phyloP scores from a whole-genome alignment of 2,113 vertebrate genomes.

The Mormyrus iriodes region DNA sequence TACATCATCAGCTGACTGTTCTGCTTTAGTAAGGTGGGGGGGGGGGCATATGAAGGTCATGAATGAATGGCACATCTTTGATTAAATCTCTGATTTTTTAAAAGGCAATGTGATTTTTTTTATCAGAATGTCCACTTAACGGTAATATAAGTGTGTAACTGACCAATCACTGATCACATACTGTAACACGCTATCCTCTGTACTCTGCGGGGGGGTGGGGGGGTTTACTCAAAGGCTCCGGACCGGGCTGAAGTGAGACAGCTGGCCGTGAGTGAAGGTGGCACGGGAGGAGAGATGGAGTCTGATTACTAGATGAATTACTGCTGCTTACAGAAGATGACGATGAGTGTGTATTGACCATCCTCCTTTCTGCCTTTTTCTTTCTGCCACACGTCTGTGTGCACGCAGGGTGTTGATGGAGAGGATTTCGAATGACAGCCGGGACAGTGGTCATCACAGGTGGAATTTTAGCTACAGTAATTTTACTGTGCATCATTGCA shows the following conservation, averaged over 20 bases:
- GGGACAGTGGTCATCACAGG: slow-evolving; percentile 99
- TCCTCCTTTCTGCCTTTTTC: neutral
- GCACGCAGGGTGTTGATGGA: slow-evolving; percentile 81
- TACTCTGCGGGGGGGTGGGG: neutral
- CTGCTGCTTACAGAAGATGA: neutral
- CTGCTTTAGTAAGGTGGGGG: neutral
- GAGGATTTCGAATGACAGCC: slow-evolving; percentile 99
- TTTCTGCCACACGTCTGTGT: neutral
- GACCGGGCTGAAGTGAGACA: neutral
- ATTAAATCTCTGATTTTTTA: neutral
- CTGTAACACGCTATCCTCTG: neutral
- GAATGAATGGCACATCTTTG: neutral
- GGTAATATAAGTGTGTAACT: neutral
- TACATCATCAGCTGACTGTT: neutral
- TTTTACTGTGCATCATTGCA: slow-evolving; percentile 93
- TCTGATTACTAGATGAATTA: neutral
- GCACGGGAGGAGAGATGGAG: neutral
- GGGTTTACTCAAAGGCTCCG: too few relatives aligned
- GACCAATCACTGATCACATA: neutral
- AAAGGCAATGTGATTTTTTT: neutral
- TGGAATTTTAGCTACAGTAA: slow-evolving; percentile 96
- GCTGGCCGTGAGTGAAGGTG: neutral
- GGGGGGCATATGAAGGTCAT: neutral
- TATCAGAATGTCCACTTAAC: neutral
- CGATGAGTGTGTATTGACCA: neutral